Percentiles rank a stretch among this genome's conserved stretches.
Evolutionary conservation across 1,140 invertebrate species (phyloP).

Genomic region (Xylocopa sonorina): DNA sequence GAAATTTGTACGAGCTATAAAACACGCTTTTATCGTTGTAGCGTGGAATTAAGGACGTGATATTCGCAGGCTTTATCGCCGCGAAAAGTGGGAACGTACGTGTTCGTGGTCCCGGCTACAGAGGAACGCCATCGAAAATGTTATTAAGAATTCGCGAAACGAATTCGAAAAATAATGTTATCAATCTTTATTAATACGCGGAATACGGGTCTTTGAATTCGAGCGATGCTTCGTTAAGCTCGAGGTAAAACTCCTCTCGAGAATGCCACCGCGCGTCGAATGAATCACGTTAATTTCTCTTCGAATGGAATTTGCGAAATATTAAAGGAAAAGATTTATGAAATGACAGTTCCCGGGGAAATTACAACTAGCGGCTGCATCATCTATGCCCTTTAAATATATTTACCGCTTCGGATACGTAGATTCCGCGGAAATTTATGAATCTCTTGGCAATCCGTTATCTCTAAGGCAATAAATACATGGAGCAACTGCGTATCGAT

Average conservation of each 20-base stretch:
- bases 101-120: no score
- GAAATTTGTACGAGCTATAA: no score
- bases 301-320: background rate
- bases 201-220: background rate
- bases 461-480: constrained; percentile 26
- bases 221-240: background rate
- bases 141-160: no score
- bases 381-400: background rate
- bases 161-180: no score
- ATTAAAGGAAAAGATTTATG: background rate
- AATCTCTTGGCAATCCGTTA: constrained; percentile 2
- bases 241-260: background rate
- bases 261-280: background rate
- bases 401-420: background rate
- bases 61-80: no score
- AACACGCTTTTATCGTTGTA: no score
- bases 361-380: background rate
- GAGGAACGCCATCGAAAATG: no score
- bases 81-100: no score
- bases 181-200: background rate
- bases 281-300: background rate
- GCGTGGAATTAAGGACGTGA: no score
- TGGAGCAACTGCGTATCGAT: constrained; percentile 35
- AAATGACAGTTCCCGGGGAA: background rate
- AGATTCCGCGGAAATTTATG: background rate